These are phyloP conservation scores for Hystrix cristata DNA, from an alignment of 2,113 vertebrate genomes.

Conservation along the genomic window DNA sequence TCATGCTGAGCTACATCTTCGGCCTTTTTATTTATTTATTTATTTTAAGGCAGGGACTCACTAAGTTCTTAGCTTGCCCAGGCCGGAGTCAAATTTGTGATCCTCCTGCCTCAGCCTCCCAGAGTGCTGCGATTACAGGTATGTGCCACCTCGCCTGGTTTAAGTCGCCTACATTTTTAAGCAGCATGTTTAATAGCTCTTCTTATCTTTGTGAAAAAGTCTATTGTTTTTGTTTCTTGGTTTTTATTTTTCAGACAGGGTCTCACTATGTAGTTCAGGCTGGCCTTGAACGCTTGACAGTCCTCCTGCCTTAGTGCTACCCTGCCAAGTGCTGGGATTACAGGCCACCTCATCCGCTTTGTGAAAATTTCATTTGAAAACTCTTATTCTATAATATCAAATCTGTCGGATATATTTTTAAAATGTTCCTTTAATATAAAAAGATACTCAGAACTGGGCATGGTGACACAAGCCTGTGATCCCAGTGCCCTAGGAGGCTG, in stretches of 20 bases:
- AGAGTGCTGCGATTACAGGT: neutral
- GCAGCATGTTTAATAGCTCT: conserved; percentile 24
- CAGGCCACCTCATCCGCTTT: neutral
- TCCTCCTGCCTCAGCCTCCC: neutral
- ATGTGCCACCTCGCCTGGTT: neutral
- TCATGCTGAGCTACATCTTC: neutral
- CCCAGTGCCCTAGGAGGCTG: neutral
- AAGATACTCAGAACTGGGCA: neutral
- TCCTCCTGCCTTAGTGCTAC: too few species aligned
- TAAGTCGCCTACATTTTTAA: neutral
- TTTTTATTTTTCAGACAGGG: too few species aligned
- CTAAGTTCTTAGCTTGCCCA: neutral
- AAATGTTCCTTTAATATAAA: conserved; percentile 23
- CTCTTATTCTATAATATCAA: conserved; percentile 37
- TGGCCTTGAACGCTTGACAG: too few species aligned
- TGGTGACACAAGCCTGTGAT: neutral
- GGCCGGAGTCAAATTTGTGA: neutral
- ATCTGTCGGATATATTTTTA: neutral
- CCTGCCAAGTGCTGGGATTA: too few species aligned
- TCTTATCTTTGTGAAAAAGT: neutral
- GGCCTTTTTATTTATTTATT: neutral
- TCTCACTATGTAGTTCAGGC: too few species aligned
- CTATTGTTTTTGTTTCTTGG: too few species aligned
- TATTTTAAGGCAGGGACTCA: neutral
- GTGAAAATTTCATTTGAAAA: conserved; percentile 43